Conservation (phyloP, 2,888 invertebrate species). For the Eristalis pertinax region DNA sequence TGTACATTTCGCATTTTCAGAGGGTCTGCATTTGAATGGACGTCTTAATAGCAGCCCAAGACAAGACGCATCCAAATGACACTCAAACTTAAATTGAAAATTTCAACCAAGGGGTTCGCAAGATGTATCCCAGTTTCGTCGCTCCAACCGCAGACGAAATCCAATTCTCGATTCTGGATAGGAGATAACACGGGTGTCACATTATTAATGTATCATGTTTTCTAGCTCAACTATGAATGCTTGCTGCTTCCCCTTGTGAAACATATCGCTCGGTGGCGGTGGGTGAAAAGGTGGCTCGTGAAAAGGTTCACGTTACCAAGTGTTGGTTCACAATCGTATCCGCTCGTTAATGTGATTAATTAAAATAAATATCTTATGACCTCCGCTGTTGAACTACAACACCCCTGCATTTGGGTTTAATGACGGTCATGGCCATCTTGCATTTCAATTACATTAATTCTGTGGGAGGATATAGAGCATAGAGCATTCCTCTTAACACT, state of each 20-base stretch:
- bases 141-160: neutral
- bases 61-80: too few species aligned
- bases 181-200: neutral
- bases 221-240: too few species aligned
- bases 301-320: neutral
- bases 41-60: too few species aligned
- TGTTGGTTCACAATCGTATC: neutral
- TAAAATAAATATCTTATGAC: neutral
- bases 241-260: neutral
- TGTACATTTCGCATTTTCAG: too few species aligned
- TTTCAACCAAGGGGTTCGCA: neutral
- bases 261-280: neutral
- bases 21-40: too few species aligned
- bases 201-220: neutral
- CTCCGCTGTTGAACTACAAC: neutral
- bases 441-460: neutral
- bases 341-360: neutral
- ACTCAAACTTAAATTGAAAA: neutral
- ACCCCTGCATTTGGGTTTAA: neutral
- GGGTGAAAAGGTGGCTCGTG: neutral
- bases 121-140: neutral
- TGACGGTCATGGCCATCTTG: constrained; percentile 1
- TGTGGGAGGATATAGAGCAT: neutral
- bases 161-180: neutral
- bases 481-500: neutral